Evolutionary conservation across 1,140 invertebrate species (phyloP).

Genomic region (Aricia agestis): DNA sequence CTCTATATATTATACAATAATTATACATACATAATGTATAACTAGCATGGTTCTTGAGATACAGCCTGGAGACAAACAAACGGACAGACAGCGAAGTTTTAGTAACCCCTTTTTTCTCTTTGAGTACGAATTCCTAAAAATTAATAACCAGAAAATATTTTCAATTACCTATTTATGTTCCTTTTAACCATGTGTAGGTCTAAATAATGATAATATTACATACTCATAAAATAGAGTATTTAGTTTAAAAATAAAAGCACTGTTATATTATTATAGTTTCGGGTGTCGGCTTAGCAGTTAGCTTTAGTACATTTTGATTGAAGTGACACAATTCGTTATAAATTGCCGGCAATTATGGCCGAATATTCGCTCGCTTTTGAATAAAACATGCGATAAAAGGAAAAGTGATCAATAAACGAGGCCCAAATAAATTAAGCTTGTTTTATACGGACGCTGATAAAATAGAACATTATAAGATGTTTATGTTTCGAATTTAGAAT

Average conservation of each 20-base stretch:
- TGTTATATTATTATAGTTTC: too few species aligned
- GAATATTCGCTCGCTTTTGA: slow-evolving; percentile 2
- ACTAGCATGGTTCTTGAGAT: too few species aligned
- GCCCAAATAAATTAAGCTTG: not conserved
- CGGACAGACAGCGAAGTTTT: too few species aligned
- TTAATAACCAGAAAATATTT: too few species aligned
- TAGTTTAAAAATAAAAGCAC: not conserved
- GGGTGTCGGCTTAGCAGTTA: not conserved
- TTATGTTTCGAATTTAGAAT: not conserved
- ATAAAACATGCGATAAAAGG: slow-evolving; percentile 5
- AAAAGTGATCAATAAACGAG: not conserved
- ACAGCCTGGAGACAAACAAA: too few species aligned
- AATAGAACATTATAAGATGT: slow-evolving; percentile 2
- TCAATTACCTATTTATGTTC: too few species aligned
- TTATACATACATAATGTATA: too few species aligned
- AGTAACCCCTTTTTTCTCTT: too few species aligned
- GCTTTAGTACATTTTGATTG: not conserved
- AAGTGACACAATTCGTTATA: slow-evolving; percentile 2
- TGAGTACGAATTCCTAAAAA: too few species aligned
- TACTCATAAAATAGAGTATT: not conserved
- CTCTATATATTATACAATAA: too few species aligned
- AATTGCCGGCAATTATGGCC: not conserved
- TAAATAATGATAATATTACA: too few species aligned
- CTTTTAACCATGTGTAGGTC: too few species aligned
- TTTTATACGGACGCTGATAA: not conserved